These are phyloP conservation scores for Delphinus delphis DNA, from an alignment of 2,113 vertebrate genomes.

Conservation along the genomic window DNA sequence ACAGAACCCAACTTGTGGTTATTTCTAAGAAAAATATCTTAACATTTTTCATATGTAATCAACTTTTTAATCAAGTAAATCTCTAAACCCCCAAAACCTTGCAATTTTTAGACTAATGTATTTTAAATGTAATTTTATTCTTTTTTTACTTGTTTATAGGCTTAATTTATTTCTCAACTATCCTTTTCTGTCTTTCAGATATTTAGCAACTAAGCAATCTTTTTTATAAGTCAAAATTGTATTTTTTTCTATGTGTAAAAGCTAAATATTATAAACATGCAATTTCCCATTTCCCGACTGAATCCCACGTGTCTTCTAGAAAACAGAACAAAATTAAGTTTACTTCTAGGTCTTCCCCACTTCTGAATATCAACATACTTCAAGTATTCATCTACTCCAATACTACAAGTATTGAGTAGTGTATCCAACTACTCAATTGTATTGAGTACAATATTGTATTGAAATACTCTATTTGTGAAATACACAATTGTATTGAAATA, in stretches of 20 bases:
- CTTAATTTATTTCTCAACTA: constrained; percentile 13
- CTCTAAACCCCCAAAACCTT: neutral
- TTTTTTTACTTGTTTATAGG: neutral
- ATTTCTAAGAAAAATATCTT: constrained; percentile 51
- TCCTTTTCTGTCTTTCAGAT: neutral
- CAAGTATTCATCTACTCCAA: neutral
- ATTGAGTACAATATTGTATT: too few relatives aligned
- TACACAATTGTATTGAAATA: too few relatives aligned
- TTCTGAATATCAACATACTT: neutral
- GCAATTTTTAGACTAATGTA: neutral
- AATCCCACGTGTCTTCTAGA: neutral
- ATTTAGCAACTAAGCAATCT: neutral
- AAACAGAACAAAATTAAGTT: neutral
- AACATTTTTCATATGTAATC: constrained; percentile 35
- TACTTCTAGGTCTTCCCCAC: neutral
- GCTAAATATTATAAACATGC: neutral
- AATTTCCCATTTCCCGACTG: neutral
- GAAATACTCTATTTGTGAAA: too few relatives aligned
- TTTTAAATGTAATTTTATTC: neutral
- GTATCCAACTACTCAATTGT: too few relatives aligned
- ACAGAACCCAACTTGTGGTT: constrained; percentile 46
- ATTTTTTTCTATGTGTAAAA: neutral
- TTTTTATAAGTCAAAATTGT: neutral
- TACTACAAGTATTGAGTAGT: neutral
- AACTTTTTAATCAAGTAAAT: constrained; percentile 50